Base-by-base conservation (phyloP, 2,797 vertebrate species). In the Chiroxiphia lanceolata region DNA sequence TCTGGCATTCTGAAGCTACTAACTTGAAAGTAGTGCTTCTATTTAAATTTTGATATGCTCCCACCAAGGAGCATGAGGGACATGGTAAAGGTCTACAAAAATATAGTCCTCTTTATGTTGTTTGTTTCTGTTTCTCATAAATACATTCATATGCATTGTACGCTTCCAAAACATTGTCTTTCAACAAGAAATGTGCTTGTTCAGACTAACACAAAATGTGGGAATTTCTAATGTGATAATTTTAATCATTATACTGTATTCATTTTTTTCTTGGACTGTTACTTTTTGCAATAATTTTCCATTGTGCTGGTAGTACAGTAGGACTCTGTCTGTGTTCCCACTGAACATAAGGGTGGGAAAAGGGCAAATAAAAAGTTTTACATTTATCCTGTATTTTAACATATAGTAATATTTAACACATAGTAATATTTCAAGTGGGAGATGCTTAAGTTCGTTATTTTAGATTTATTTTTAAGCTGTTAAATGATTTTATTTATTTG, bases 101-200 rank as follows among this genome's bases (percentile, higher is more conserved):
- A 36, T 53, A 48, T 1, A 93, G 64, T 90, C 20, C 6, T 92
- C 67, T 90, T 51, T 60, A 40, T 95, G 71, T 96, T 87, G 45
- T 94, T 94, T 94, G 53, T 96, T 97, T 97, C 57, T 90, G 96
- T 97, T 94, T 92, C 76, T 94, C 92, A 87, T 95, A 78, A 94
- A 83, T 69, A 81, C 93, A 85, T 95, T 90, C 86, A 80, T 74
- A 36, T 76, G 75, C 88, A 72, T 95, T 87, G 71, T 87, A 83
- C 0, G 0, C 84, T 95, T 94, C n/a, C 65, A 80, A 75, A 89
- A 81, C 76, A 51, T 82, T 83, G 91, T 94, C 76, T 90, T 70
- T 87, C 80, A 86, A 56, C 47, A 77, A 95, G 29, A 89, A 79
- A 15, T 34, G n/a, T 94, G 27, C 81, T 95, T 93, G 65, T 88